Percentiles rank a stretch among this genome's conserved stretches.
These are phyloP conservation scores for Myopa testacea DNA, from an alignment of 2,888 invertebrate species.

Conservation along the genomic window DNA sequence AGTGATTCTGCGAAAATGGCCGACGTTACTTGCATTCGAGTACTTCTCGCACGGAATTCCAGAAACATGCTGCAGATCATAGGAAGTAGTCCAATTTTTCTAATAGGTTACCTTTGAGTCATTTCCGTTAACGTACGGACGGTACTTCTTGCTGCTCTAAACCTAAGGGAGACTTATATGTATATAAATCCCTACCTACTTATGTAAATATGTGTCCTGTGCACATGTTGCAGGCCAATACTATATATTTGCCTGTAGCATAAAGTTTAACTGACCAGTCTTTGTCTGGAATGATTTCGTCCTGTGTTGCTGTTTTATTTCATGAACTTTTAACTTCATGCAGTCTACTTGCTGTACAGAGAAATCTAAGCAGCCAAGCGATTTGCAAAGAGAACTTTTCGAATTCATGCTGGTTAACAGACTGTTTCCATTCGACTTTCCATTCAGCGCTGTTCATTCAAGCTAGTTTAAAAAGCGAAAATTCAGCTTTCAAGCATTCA, in stretches of 20 bases:
- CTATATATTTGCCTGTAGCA: background rate
- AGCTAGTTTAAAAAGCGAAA: slow-evolving; percentile 54
- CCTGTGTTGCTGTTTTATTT: background rate
- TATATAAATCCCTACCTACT: background rate
- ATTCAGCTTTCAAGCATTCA: slow-evolving; percentile 53
- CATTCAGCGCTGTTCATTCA: slow-evolving; percentile 52
- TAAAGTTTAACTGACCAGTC: background rate
- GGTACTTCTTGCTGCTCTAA: background rate
- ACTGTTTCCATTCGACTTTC: slow-evolving; percentile 24
- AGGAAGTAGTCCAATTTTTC: slow-evolving; percentile 5
- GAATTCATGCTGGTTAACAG: background rate
- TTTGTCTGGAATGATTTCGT: background rate
- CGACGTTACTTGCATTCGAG: no score
- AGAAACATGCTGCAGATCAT: background rate
- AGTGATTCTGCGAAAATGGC: no score
- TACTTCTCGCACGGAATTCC: no score
- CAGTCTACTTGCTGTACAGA: no score
- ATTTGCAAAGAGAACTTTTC: no score
- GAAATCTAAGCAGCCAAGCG: no score
- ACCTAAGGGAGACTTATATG: background rate
- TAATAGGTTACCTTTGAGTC: background rate
- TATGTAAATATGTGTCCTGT: background rate
- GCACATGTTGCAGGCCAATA: background rate
- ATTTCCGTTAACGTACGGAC: background rate
- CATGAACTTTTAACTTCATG: background rate